Conservation (phyloP, 1,140 invertebrate species). For the Riptortus pedestris region DNA sequence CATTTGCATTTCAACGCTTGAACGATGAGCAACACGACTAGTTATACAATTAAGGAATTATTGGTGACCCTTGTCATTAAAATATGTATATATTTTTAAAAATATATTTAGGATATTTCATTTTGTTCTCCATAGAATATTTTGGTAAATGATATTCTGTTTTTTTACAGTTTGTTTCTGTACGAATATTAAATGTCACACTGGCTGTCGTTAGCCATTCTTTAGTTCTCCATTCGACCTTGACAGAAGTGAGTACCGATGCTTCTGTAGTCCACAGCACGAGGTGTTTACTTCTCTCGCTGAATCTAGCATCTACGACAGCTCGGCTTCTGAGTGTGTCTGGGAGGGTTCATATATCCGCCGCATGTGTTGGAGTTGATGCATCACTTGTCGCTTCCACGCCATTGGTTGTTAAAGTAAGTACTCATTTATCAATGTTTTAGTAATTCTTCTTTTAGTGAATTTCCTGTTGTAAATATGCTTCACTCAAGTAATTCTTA, state of each 20-base stretch:
- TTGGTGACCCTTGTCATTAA: too few species aligned
- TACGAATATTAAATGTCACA: conserved; percentile 22
- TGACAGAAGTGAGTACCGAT: conserved; percentile 65
- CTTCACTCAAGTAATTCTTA: too few species aligned
- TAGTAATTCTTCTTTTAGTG: neutral
- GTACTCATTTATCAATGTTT: neutral
- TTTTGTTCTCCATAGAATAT: conserved; percentile 11
- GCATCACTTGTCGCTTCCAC: conserved; percentile 62
- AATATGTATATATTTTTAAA: too few species aligned
- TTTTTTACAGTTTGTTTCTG: conserved; percentile 25
- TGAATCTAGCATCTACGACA: conserved; percentile 31
- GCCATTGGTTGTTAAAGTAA: conserved; percentile 64
- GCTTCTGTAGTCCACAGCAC: conserved; percentile 61
- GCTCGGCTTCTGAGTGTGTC: conserved; percentile 40
- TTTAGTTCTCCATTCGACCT: conserved; percentile 51
- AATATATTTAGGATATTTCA: too few species aligned
- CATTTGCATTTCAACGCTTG: too few species aligned
- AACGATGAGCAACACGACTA: too few species aligned
- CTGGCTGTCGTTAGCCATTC: conserved; percentile 14
- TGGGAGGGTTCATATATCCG: conserved; percentile 50
- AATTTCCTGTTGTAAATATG: too few species aligned
- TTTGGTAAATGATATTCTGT: neutral
- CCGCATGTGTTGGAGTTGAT: conserved; percentile 55
- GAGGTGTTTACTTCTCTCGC: conserved; percentile 54
- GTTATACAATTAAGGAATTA: too few species aligned